These are phyloP conservation scores for Coracias cyanogaster DNA, from an alignment of 2,797 vertebrate species.

Conservation along the genomic window DNA sequence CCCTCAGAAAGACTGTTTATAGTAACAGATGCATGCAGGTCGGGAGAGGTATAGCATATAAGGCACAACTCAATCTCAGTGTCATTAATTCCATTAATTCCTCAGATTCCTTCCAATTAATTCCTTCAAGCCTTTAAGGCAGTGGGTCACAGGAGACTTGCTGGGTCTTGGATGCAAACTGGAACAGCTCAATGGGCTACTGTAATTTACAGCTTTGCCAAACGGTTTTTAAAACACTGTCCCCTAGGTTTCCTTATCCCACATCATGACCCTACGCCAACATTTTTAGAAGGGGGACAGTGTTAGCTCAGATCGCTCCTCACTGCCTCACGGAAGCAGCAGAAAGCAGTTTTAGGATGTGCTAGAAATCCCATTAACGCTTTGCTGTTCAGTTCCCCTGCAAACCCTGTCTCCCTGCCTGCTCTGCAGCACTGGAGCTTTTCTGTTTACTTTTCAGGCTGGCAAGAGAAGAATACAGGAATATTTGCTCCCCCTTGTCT, in stretches of 20 bases:
- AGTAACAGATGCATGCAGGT: background rate
- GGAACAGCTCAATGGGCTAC: background rate
- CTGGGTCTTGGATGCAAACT: background rate
- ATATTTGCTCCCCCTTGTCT: background rate
- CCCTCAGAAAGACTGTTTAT: background rate
- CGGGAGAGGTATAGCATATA: background rate
- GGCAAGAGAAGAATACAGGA: background rate
- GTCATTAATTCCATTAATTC: constrained; percentile 25
- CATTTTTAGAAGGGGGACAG: background rate
- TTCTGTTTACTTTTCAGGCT: background rate
- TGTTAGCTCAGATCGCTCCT: background rate
- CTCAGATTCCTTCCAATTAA: constrained; percentile 26
- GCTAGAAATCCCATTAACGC: background rate
- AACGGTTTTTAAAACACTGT: background rate
- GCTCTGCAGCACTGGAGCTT: background rate
- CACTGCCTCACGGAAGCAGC: background rate
- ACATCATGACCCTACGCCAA: background rate
- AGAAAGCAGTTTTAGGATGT: constrained; percentile 1
- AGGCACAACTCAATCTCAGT: background rate
- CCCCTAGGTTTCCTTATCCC: background rate
- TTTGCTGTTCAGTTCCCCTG: background rate
- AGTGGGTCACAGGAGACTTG: background rate
- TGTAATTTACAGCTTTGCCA: constrained; percentile 5
- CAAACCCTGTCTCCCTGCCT: background rate
- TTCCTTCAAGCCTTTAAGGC: constrained; percentile 3